Base-by-base conservation (phyloP, 2,888 invertebrate species). In the Drosophila longiperda region DNA sequence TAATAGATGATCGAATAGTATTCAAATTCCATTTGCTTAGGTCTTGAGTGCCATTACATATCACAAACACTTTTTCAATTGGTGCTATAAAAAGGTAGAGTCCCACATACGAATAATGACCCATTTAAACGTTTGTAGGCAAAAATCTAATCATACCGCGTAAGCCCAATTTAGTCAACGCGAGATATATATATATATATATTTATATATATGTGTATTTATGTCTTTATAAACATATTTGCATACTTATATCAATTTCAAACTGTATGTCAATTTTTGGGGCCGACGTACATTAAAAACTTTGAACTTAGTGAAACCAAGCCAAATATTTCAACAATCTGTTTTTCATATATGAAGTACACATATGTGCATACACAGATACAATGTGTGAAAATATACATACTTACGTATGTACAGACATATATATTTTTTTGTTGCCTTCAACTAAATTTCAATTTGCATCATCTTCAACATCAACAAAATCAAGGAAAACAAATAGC, bases 401-500 rank as follows among this genome's bases (percentile, higher is more conserved):
- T 23, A 50, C 26, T 40, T 49, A 34, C 23, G 38, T 57, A 49
- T 26, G 45, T 42, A 60, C 9, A 36, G 29, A 34, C 48, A 17
- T n/a, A 38, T 48, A 29, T 66, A 23, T 62, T 34, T 73, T 67
- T 64, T 50, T 57, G 67, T 73, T 76, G 83, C 83, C 81, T 75
- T 81, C 75, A 84, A 87, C 75, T 69, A 73, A 84, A 87, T 81
- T 87, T 87, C 79, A 84, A 87, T 84, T 89, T 82, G 79, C 84
- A 89, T 84, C 82, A 89, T 89, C 72, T 78, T 83, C 66, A 73
- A 71, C 81, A 83, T 73, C 77, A 83, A 77, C 79, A 84, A 68
- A 78, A 70, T 84, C 79, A 78, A 82, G 82, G 85, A 85, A 89
- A 89, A 76, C 85, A 89, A 85, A 89, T 78, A 85, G 82, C 85